Evolutionary conservation across 2,888 invertebrate species (phyloP), one percentile per base, ranked within the genome.

Genomic region (Lordiphosa andalusiaca): DNA sequence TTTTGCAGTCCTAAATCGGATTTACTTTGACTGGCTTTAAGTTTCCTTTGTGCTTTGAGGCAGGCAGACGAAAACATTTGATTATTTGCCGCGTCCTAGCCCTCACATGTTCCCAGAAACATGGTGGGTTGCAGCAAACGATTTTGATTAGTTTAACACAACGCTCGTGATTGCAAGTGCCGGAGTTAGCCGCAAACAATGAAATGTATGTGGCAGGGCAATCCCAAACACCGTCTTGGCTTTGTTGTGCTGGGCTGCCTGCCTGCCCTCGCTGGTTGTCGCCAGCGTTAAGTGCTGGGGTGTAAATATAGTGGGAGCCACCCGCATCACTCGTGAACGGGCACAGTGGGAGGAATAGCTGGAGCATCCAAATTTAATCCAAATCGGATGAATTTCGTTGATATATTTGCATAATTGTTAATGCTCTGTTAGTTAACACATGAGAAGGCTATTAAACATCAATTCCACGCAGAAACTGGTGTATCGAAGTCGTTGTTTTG

Each of bases 141-240:
- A 68, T 66, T 81, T 70, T 73, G 84, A 77, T 77, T 77, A 75
- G 78, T 78, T 58, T 71, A 75, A 71, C 71, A 73, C 58, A 56
- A 54, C 51, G 61, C 71, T 64, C 69, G 62, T 67, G 69, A 71
- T 82, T 84, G 74, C 83, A 63, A 48, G 49, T 68, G 71, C 50
- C 66, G 33, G 44, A 46, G 39, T 38, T 40, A 55, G 74, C 59
- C 58, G 59, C 71, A 73, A 78, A 82, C 77, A 82, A 78, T 71
- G 71, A 47, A 37, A 48, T 54, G 59, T 54, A 60, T 62, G 71
- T 54, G 69, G 55, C 58, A 37, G 46, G 61, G 66, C 55, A 47
- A 49, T 39, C 57, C 53, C 57, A 3, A 46, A 33, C 16, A 56
- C 56, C 62, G 35, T 44, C 66, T 57, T 46, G 44, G 44, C 25